phyloP scores from a whole-genome alignment of 2,888 invertebrate species.

The Drosophila pullipes region DNA sequence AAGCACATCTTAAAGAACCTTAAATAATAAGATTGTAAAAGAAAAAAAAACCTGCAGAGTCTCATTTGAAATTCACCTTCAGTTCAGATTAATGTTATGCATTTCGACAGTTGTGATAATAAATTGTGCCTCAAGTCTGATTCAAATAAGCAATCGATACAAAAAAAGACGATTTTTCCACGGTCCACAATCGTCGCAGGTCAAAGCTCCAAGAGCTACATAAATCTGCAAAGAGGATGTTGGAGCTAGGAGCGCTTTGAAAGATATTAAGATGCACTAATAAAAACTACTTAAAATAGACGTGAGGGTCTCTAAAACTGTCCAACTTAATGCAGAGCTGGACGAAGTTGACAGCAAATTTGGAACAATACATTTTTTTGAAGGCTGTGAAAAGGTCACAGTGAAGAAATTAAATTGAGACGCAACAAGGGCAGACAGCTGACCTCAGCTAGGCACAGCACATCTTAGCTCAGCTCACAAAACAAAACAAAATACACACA shows the following conservation, averaged over 20 bases:
- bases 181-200: neutral
- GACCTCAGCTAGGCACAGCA: constrained; percentile 33
- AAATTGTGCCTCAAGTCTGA: neutral
- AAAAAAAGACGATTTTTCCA: neutral
- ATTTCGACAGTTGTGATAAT: neutral
- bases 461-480: neutral
- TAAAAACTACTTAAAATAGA: neutral
- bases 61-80: neutral
- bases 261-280: neutral
- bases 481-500: constrained; percentile 12
- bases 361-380: neutral
- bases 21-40: neutral
- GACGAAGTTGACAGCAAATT: constrained; percentile 23
- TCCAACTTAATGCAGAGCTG: constrained; percentile 11
- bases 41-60: neutral
- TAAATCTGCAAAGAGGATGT: neutral
- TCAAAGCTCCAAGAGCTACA: neutral
- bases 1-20: neutral
- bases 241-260: neutral
- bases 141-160: neutral
- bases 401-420: constrained; percentile 36
- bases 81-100: neutral
- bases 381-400: constrained; percentile 43
- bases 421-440: constrained; percentile 34
- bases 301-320: constrained; percentile 1